Base-by-base conservation (phyloP, 2,113 vertebrate genomes). In the Phylloscopus trochiloides region DNA sequence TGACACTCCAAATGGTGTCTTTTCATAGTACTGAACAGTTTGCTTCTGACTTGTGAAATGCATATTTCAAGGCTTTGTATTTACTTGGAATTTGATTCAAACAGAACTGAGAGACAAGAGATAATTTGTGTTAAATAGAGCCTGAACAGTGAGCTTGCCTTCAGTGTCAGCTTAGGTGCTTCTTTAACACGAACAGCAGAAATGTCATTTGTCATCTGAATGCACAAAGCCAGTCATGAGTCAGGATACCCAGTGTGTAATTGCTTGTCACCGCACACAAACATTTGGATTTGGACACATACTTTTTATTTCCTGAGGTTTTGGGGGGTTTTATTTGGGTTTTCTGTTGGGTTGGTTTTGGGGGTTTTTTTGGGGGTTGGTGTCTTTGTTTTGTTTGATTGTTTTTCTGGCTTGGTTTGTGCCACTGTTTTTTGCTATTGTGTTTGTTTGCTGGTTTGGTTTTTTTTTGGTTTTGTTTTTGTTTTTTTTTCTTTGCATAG, bases 301-400 rank as follows among this genome's bases (percentile, higher is more conserved):
- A 14, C 6, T 43, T 68, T 84, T 63, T 43, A 12, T 90, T 75
- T 82, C 59, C 32, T 26, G 26, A 62, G 25, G 0, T 54, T 67
- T 59, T 7, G 0, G 48, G 4, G 6, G 12, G 7, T 1, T 36
- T 66, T n/a, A 5, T 45, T 74, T 45, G 31, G 21, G 3, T 2
- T 48, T 72, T 73, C 48, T 36, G 6, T 71, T 71, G n/a, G 12
- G 6, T 6, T 58, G 36, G 2, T n/a, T 31, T 31, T 17, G 3
- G 11, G 28, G 11, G 5, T 3, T 12, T 42, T 62, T 42, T 14
- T 19, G 9, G 6, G 4, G 4, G 6, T 25, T 50, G 24, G 28
- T 63, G n/a, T 0, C 45, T 85, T 75, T 34, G 31, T 15, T 55
- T 66, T 13, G 34, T 34, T 88, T 65, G 14, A 14, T 43, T 68